These are phyloP conservation scores for Microcebus lehilahytsara DNA, from an alignment of 2,113 vertebrate species.

Conservation along the genomic window DNA sequence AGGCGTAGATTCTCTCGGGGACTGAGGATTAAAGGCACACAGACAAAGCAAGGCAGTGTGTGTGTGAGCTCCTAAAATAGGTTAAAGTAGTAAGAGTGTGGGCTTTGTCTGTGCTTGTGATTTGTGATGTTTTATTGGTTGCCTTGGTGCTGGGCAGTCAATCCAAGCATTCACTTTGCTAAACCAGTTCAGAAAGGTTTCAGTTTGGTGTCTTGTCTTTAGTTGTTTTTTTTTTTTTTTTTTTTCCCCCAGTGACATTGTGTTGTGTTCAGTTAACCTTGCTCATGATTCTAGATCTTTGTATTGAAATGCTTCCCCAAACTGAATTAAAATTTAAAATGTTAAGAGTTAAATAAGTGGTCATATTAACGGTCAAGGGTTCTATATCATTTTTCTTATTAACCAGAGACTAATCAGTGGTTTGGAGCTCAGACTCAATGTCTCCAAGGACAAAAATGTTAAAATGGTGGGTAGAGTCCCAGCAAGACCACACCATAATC, in stretches of 20 bases:
- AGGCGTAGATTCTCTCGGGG: neutral
- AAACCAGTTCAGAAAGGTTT: neutral
- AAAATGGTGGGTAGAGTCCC: neutral
- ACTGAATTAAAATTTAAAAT: neutral
- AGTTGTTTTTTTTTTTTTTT: accelerated
- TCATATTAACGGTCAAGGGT: neutral
- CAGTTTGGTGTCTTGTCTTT: neutral
- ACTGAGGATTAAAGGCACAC: neutral
- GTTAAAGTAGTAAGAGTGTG: neutral
- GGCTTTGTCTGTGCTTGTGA: neutral
- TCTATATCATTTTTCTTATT: neutral
- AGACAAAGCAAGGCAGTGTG: neutral
- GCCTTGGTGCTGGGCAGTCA: neutral
- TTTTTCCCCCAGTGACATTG: too few species aligned
- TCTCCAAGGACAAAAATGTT: neutral
- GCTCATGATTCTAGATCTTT: neutral
- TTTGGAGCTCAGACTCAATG: neutral
- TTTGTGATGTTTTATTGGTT: conserved; percentile 40
- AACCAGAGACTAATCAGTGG: neutral
- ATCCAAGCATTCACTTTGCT: conserved; percentile 1
- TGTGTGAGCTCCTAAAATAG: neutral
- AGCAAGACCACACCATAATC: neutral
- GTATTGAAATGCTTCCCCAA: neutral
- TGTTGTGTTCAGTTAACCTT: neutral
- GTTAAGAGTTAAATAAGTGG: neutral